phyloP scores from a whole-genome alignment of 2,113 vertebrate genomes.

The Calidris pugnax region DNA sequence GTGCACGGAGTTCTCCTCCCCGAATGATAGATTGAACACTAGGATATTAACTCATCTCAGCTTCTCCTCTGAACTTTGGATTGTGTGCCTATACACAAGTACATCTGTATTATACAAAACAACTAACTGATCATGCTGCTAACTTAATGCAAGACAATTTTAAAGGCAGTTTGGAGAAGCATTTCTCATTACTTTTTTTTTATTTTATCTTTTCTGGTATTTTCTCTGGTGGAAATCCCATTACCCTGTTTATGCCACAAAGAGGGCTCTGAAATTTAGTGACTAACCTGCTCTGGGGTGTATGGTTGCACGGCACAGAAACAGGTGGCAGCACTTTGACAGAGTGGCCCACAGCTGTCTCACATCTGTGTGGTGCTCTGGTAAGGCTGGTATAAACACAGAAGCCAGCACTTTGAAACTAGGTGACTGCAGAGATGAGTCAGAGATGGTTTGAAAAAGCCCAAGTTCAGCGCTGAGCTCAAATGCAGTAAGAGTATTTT shows the following conservation, averaged over 20 bases:
- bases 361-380: neutral
- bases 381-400: neutral
- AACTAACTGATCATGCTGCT: neutral
- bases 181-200: neutral
- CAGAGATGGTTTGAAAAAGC: neutral
- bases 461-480: neutral
- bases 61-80: conserved; percentile 1
- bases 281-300: conserved; percentile 3
- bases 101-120: neutral
- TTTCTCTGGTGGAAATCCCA: neutral
- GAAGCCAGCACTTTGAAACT: conserved; percentile 23
- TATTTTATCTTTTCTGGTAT: neutral
- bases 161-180: neutral
- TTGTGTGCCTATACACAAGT: neutral
- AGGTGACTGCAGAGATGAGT: conserved; percentile 10
- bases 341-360: neutral
- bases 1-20: neutral
- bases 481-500: neutral
- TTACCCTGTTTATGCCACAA: neutral
- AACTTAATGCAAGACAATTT: neutral
- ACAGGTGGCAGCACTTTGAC: conserved; percentile 21
- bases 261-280: conserved; percentile 40
- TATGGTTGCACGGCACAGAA: neutral
- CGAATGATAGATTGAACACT: conserved; percentile 31
- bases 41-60: neutral